These are phyloP conservation scores for Haliclona indistincta DNA, from an alignment of 37 sponge, comb jelly and placozoan species.

Conservation along the genomic window DNA sequence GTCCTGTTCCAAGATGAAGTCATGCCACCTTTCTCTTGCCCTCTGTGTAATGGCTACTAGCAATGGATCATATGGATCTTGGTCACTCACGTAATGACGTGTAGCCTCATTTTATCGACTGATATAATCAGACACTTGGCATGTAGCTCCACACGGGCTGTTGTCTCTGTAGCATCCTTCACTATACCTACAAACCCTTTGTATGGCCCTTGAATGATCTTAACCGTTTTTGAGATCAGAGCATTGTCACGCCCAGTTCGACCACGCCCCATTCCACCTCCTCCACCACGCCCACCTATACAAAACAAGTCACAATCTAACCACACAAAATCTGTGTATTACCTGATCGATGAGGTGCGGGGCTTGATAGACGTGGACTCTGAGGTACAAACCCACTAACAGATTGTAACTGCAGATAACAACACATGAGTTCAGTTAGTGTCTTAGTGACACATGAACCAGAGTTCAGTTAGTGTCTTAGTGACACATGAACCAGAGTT, in stretches of 20 bases:
- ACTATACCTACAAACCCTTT: conserved; percentile 98
- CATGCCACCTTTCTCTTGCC: conserved; percentile 54
- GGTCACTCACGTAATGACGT: conserved; percentile 46
- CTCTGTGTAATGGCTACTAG: conserved; percentile 27
- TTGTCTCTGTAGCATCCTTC: conserved; percentile 94
- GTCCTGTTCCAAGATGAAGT: conserved; percentile 76
- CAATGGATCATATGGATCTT: neutral
- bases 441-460: too few relatives aligned
- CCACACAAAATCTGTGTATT: neutral
- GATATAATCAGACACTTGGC: conserved; percentile 89
- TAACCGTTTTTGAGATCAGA: conserved; percentile 89
- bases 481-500: too few relatives aligned
- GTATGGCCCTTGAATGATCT: conserved; percentile 88
- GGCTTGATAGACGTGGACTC: neutral
- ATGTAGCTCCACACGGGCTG: conserved; percentile 96
- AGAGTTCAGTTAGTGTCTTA: too few relatives aligned
- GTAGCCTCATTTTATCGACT: conserved; percentile 68
- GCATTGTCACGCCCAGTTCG: conserved; percentile 67
- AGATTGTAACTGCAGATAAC: too few relatives aligned
- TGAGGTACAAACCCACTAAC: too few relatives aligned
- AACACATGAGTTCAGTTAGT: too few relatives aligned
- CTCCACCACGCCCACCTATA: conserved; percentile 55
- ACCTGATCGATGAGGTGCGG: neutral
- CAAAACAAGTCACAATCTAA: too few relatives aligned
- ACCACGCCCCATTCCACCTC: conserved; percentile 63